Evolutionary conservation across 2,888 invertebrate genomes (phyloP), one percentile per base, ranked within the genome.

Genomic region (Gymnoscelis rufifasciata): DNA sequence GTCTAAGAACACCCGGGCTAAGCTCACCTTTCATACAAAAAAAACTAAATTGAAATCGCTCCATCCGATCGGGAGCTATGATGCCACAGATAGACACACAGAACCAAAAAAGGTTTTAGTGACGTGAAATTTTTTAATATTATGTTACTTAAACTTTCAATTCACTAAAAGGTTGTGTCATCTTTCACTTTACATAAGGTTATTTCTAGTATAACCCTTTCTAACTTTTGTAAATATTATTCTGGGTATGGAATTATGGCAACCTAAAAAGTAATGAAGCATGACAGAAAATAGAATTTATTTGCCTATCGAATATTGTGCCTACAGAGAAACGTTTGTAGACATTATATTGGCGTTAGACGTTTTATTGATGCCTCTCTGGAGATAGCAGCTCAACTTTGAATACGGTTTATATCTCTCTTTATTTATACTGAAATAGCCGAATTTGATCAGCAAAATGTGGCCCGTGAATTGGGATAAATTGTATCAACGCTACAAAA

Each of bases 361-460:
- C 54, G 51, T 56, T 54, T 58, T 56, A 58, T 58, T 56, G 57
- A 54, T 58, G 51, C 45, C 47, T 52, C 57, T 54, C 56, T 19
- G 38, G 58, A 46, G 58, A 43, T 45, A 13, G 46, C 41, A 43
- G 35, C 39, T 49, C 44, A 58, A 56, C 47, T 56, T 58, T 54
- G 54, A 54, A 58, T 57, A 57, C 38, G 38, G 42, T 35, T 8
- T 33, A 14, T 33, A 31, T 31, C 15, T 33, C 7, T 15, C 7
- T 19, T 19, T 19, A 26, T 35, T 15, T 35, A 19, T 19, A 19
- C 19, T 19, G 35, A 23, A 23, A 35, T 19, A 19, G 11, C 35
- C 19, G 52, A 47, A 57, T 52, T 52, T 38, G 51, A 52, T 51
- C 47, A 42, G 31, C 38, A 33, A 47, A 49, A 52, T 41, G 28